A percentile compares a stretch with the other conserved stretches of the same genome.
phyloP scores from a whole-genome alignment of 1,140 invertebrate genomes.

The Drosophila watanabei region DNA sequence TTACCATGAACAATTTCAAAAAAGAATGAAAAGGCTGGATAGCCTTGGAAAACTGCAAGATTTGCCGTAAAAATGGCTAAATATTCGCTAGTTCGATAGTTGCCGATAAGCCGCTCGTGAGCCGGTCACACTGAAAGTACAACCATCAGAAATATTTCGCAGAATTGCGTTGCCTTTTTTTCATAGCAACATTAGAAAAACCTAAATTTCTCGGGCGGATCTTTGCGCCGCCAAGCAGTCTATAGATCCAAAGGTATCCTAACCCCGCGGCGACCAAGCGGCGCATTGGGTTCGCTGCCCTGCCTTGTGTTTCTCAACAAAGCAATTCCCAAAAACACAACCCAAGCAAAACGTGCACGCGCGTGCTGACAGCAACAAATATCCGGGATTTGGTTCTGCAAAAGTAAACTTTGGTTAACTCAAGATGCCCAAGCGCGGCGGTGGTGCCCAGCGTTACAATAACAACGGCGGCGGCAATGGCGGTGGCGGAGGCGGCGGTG shows the following conservation, averaged over 20 bases:
- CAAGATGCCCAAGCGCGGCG: slow-evolving; percentile 68
- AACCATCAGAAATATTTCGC: slow-evolving; percentile 37
- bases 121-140: not conserved
- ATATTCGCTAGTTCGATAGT: not conserved
- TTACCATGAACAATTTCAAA: too few relatives aligned
- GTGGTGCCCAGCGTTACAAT: slow-evolving; percentile 51
- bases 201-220: not conserved
- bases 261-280: not conserved
- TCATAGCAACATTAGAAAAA: not conserved
- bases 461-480: slow-evolving; percentile 58
- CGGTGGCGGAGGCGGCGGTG: slow-evolving; percentile 36
- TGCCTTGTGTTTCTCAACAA: not conserved
- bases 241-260: not conserved
- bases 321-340: not conserved
- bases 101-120: not conserved
- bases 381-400: not conserved
- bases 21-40: not conserved
- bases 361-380: not conserved
- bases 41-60: not conserved
- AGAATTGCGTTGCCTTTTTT: slow-evolving; percentile 60
- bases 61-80: not conserved
- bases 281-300: not conserved
- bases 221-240: not conserved
- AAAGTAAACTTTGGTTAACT: not conserved
- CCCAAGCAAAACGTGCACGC: slow-evolving; percentile 26